phyloP scores from a whole-genome alignment of 2,888 invertebrate species.

The Ichneumoninae sp. region DNA sequence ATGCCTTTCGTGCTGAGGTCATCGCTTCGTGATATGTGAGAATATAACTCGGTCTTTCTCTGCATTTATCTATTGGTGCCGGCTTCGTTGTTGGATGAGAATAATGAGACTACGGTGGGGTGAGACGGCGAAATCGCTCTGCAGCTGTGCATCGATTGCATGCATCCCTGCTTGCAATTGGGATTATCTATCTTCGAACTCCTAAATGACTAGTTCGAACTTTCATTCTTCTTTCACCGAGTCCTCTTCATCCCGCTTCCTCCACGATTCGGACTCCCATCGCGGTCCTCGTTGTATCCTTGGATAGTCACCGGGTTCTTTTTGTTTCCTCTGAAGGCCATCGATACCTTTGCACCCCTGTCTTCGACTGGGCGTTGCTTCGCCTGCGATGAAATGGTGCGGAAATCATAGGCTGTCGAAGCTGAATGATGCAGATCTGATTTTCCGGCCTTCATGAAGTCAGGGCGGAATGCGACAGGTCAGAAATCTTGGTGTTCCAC shows the following conservation, averaged over 20 bases:
- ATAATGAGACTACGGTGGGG: slow-evolving; percentile 34
- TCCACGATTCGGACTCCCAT: neutral
- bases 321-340: neutral
- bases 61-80: slow-evolving; percentile 11
- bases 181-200: slow-evolving; percentile 27
- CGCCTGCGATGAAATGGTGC: neutral
- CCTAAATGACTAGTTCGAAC: slow-evolving; percentile 36
- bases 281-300: neutral
- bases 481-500: neutral
- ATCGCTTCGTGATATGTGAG: slow-evolving; percentile 59
- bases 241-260: slow-evolving; percentile 9
- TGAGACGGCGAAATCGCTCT: neutral
- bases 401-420: neutral
- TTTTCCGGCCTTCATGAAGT: neutral
- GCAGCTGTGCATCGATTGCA: slow-evolving; percentile 46
- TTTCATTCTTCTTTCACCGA: slow-evolving; percentile 48
- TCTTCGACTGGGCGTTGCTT: neutral
- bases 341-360: neutral
- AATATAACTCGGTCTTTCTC: slow-evolving; percentile 38
- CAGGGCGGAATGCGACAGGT: neutral
- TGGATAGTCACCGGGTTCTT: neutral
- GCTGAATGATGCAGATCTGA: neutral
- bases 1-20: slow-evolving; percentile 65
- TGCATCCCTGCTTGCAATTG: slow-evolving; percentile 21
- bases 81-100: slow-evolving; percentile 11